A percentile compares a stretch with the other conserved stretches of the same genome.
These are phyloP conservation scores for Ovibos moschatus DNA, from an alignment of 2,113 vertebrate species.

Conservation along the genomic window DNA sequence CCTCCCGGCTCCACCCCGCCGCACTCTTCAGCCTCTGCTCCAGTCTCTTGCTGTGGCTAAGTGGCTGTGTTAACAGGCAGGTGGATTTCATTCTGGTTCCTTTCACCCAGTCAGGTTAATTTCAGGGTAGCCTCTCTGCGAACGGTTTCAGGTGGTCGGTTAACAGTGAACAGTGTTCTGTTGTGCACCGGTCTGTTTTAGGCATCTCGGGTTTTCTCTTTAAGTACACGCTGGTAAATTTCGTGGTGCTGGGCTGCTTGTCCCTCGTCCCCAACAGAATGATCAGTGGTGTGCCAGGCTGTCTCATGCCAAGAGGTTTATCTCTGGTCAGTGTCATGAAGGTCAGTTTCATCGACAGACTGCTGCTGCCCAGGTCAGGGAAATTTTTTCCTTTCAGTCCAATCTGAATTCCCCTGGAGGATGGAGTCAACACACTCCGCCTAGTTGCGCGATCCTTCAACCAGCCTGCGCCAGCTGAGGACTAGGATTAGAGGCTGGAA, in stretches of 20 bases:
- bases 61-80: neutral
- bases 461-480: neutral
- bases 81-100: constrained; percentile 33
- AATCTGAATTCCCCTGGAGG: neutral
- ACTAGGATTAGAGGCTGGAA: neutral
- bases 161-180: rapidly evolving
- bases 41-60: neutral
- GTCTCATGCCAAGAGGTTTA: neutral
- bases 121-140: neutral
- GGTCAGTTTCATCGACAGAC: neutral
- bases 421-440: neutral
- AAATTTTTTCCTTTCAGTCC: neutral
- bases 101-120: neutral
- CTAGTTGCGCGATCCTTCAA: neutral
- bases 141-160: neutral
- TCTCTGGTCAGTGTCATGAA: neutral
- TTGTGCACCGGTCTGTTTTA: neutral
- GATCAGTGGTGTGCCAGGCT: neutral
- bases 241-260: no score
- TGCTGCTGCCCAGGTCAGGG: neutral
- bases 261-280: no score
- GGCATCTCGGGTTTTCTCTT: neutral
- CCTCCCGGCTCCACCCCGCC: neutral
- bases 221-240: neutral
- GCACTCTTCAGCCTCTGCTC: neutral